Base-by-base conservation (phyloP, 2,113 vertebrate species). In the Urocitellus parryii region DNA sequence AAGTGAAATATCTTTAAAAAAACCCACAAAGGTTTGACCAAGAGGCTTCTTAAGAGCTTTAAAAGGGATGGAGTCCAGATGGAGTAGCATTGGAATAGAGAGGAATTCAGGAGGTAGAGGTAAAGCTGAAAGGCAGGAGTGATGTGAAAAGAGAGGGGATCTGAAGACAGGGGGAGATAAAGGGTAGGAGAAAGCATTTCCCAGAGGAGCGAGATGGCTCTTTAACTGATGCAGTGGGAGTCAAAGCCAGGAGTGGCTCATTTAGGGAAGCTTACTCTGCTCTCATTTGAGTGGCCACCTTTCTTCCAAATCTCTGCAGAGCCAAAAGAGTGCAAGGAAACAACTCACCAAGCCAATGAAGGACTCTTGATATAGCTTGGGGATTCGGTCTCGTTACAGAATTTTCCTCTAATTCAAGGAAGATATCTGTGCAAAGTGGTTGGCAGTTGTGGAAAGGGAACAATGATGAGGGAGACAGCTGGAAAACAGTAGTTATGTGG, bases 191-290 rank as follows among this genome's bases (percentile, higher is more conserved):
- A 88, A 78, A 67, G 56, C 39, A 37, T 93, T 74, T 92, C 56
- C 77, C 94, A 88, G 85, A 70, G 87, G 63, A 88, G 83, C 0
- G 7, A 94, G 61, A 77, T 93, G 76, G 88, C 56, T 84, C 51
- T 96, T 92, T 89, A 90, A 79, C 72, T 83, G 85, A 72, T 88
- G 95, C 96, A 94, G 78, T 96, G 88, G 37, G 63, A 94, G n/a
- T 32, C 56, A 61, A 86, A 86, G 94, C 81, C 88, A 92, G 86
- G 65, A 94, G 82, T 63, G 74, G 87, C 74, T 96, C 70, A 20
- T 63, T 18, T 73, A 32, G 29, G 48, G 37, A 94, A 65, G 76
- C 91, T 32, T 83, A 68, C 58, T 96, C 82, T 70, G 20, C 56
- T 82, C 85, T 82, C 80, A 86, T 77, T 77, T 80, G 84, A 94